Percentiles rank a stretch among this genome's conserved stretches.
Conservation (phyloP, 2,888 invertebrate genomes). For the Gasteruption jaculator region DNA sequence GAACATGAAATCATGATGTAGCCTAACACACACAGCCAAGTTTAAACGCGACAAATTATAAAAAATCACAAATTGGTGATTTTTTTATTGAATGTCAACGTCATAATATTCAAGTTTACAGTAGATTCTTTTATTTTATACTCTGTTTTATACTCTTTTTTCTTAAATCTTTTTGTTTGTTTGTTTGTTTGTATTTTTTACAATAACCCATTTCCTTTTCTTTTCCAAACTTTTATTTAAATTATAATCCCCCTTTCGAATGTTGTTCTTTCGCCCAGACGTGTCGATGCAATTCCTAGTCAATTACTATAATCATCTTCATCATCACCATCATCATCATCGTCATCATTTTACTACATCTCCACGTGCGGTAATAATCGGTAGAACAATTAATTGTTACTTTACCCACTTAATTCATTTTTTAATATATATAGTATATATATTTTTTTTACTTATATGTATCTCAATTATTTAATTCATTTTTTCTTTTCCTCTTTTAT, state of each 20-base stretch:
- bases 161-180: conserved; percentile 1
- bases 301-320: too few relatives aligned
- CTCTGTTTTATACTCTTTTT: too few relatives aligned
- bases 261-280: too few relatives aligned
- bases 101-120: too few relatives aligned
- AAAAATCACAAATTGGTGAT: too few relatives aligned
- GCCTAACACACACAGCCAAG: conserved; percentile 51
- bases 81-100: too few relatives aligned
- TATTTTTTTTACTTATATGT: conserved; percentile 18
- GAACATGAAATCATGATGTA: conserved; percentile 44
- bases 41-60: too few relatives aligned
- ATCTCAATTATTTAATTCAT: conserved; percentile 27
- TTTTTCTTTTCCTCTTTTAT: conserved; percentile 25
- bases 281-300: conserved; percentile 46
- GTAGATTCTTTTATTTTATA: too few relatives aligned
- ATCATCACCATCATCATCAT: too few relatives aligned
- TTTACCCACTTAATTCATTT: too few relatives aligned
- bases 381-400: too few relatives aligned
- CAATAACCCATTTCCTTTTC: not conserved
- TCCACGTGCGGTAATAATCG: conserved; percentile 30
- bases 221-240: not conserved
- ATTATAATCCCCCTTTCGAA: too few relatives aligned
- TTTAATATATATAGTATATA: conserved; percentile 17
- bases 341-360: conserved; percentile 37
- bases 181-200: conserved; percentile 1